phyloP scores from a whole-genome alignment of 2,888 invertebrate genomes.

The Acanthosepion pharaonis region DNA sequence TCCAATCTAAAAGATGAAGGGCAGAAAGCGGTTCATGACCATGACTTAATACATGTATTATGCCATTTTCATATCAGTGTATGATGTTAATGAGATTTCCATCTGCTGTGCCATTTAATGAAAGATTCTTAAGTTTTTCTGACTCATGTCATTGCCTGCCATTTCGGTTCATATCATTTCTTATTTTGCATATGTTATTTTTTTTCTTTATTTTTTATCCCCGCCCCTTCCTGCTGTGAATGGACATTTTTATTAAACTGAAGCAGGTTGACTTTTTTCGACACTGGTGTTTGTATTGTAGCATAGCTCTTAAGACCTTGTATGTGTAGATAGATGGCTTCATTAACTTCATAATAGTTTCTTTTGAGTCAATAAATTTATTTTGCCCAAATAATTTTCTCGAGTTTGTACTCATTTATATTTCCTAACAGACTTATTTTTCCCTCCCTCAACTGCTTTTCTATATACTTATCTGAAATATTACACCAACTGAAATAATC shows the following conservation, averaged over 20 bases:
- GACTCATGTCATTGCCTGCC: constrained; percentile 41
- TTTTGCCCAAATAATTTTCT: constrained; percentile 22
- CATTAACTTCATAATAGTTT: constrained; percentile 14
- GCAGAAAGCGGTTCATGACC: constrained; percentile 45
- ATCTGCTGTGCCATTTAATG: constrained; percentile 45
- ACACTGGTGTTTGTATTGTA: constrained; percentile 33
- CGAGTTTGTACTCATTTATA: constrained; percentile 33
- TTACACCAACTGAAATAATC: constrained; percentile 4
- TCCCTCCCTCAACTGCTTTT: neutral
- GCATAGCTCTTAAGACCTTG: constrained; percentile 14
- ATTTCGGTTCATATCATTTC: constrained; percentile 23
- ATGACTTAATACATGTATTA: constrained; percentile 22
- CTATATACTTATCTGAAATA: neutral
- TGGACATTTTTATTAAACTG: constrained; percentile 15
- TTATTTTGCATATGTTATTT: neutral
- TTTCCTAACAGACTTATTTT: neutral
- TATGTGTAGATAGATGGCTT: constrained; percentile 33
- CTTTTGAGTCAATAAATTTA: constrained; percentile 33
- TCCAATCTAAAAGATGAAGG: constrained; percentile 39
- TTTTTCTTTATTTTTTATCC: neutral
- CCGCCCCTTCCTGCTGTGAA: constrained; percentile 11
- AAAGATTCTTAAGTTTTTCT: constrained; percentile 6
- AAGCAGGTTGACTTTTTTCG: constrained; percentile 20
- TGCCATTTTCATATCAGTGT: constrained; percentile 40
- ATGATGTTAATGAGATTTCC: constrained; percentile 44